Base-by-base conservation (phyloP, 35 echinoderm and acorn worm species). In the Patiria miniata region DNA sequence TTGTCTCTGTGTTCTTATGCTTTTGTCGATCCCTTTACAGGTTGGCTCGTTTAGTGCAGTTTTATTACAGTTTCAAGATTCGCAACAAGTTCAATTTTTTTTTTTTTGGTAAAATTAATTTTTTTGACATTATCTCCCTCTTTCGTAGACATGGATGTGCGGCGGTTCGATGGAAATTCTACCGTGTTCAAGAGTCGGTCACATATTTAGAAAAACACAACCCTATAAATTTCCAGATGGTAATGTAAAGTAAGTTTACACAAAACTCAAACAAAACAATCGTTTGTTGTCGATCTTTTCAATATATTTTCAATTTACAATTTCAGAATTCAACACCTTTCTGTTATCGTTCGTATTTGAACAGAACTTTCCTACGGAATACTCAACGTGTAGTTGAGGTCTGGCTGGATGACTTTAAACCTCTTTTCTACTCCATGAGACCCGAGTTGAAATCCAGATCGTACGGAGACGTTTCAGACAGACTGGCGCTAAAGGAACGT, bases 81-180 rank as follows among this genome's bases (percentile, higher is more conserved):
- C n/a, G n/a, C n/a, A n/a, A n/a, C n/a, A n/a, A n/a, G n/a, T n/a
- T n/a, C n/a, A n/a, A n/a, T n/a, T n/a, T n/a, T n/a, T n/a, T n/a
- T n/a, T n/a, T n/a, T n/a, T n/a, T n/a, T n/a, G n/a, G n/a, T n/a
- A n/a, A n/a, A n/a, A n/a, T n/a, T n/a, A n/a, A n/a, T n/a, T n/a
- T n/a, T 47, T 47, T 47, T 47, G 42, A 4, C 12, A 47, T 12
- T 12, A 47, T 47, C 42, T 12, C 4, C 12, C 36, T 76, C 28
- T 58, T 90, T 69, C 39, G 6, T 50, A 97, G 95, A 90, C 90
- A 29, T 97, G 95, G 95, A 93, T 97, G 95, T 97, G 95, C 36
- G 95, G 95, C 8, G 95, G 95, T 39, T 51, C 52, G 6, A 78
- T 97, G 18, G 95, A 97, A 40, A 90, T 97, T 34, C 23, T 93